Base-by-base conservation (phyloP, 1,140 invertebrate species). In the Drosophila pruinosa region DNA sequence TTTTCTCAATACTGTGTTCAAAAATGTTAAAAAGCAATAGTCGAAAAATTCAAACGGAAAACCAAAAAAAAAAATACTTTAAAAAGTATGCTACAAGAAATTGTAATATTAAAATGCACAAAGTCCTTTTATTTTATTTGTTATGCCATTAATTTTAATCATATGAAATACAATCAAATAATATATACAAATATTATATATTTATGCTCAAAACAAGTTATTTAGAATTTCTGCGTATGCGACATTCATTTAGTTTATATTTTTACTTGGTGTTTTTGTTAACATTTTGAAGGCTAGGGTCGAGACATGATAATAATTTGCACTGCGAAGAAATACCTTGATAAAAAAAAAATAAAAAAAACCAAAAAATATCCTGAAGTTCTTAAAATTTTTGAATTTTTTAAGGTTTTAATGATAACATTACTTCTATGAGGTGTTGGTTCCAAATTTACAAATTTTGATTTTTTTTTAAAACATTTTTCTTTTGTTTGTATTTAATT, bases 21-120 rank as follows among this genome's bases (percentile, higher is more conserved):
- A 88, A 90, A 90, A 89, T 90, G 89, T 90, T 90, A 90, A 90
- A 90, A 90, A 90, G 78, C 89, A 90, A 90, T 90, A 69, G 71
- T 78, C 53, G 43, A 73, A 75, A 73, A 68, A 52, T n/a, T 8
- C 7, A 57, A 76, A 39, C 8, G 19, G 22, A 36, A 64, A 47
- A 72, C 56, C 43, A n/a, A 75, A 57, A 69, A 64, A 38, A 53
- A 71, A 75, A 58, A 59, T 14, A 70, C 50, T 52, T 22, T 10
- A 64, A 59, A 72, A 89, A 77, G 79, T 86, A 86, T 86, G 80
- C 80, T 86, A 86, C 63, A 38, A 88, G n/a, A 86, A 86, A 81
- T 81, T 86, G 47, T 80, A 77, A 36, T 67, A 73, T 54, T 76
- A 71, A 89, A 81, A 74, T 89, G 86, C 85, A 89, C 86, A 81